Evolutionary conservation across 23 tunicate genomes (phyloP), one percentile per base, ranked within the genome.

Genomic region (Styela clava): DNA sequence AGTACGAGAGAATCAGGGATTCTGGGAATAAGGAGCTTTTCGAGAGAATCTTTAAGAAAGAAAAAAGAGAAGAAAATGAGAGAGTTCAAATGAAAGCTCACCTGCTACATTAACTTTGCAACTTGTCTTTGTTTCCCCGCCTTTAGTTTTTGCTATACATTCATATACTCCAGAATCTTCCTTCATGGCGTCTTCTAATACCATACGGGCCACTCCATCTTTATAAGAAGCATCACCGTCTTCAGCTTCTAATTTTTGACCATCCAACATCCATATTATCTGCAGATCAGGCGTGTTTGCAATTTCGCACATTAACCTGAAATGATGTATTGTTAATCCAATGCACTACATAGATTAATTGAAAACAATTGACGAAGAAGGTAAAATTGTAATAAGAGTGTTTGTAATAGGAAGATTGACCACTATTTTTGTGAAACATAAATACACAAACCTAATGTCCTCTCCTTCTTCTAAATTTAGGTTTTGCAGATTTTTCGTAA

Each of bases 51-150:
- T n/a, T n/a, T n/a, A n/a, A n/a, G n/a, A n/a, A n/a, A n/a, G n/a
- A n/a, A n/a, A n/a, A n/a, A n/a, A n/a, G n/a, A n/a, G n/a, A n/a
- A n/a, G n/a, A n/a, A n/a, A n/a, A n/a, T n/a, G n/a, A n/a, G n/a
- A n/a, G n/a, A n/a, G n/a, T n/a, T n/a, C n/a, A n/a, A n/a, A n/a
- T n/a, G n/a, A n/a, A n/a, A n/a, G 7, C 87, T 79, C 44, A 93
- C 98, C 98, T 28, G 91, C 67, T 16, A 93, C 93, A 3, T 81
- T 79, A 31, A 93, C 98, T 34, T 67, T 85, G 78, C 98, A 93
- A 2, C 83, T 31, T 24, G 78, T 25, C 0, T 35, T 29, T 16
- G 79, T 86, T 68, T 76, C 79, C 22, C 98, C 98, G 3, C 65
- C 98, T 16, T 44, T 23, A 63, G 83, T 84, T 2, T 34, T 72